phyloP scores from a whole-genome alignment of 2,888 invertebrate genomes.

The Cabera pusaria region DNA sequence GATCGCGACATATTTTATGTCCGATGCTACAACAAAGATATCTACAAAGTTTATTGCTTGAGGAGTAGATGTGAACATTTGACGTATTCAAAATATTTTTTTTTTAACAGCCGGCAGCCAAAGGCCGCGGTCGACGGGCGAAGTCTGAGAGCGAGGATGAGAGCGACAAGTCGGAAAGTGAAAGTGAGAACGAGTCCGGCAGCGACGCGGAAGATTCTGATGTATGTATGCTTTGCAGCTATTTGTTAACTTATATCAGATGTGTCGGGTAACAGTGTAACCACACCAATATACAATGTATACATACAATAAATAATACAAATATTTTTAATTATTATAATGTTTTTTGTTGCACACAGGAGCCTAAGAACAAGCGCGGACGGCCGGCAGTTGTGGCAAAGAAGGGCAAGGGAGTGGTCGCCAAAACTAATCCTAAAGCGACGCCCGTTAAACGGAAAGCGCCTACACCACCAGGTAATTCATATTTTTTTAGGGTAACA shows the following conservation, averaged over 20 bases:
- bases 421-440: slow-evolving; percentile 66
- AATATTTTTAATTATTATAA: not conserved
- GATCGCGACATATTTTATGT: too few relatives aligned
- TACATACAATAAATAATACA: too few relatives aligned
- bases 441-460: slow-evolving; percentile 78
- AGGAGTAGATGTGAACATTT: too few relatives aligned
- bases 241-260: too few relatives aligned
- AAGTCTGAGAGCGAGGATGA: slow-evolving; percentile 78
- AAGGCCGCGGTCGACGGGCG: slow-evolving; percentile 65
- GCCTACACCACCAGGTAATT: slow-evolving; percentile 74
- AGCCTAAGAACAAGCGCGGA: slow-evolving; percentile 76
- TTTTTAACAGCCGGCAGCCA: slow-evolving; percentile 20
- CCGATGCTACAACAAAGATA: too few relatives aligned
- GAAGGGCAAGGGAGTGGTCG: slow-evolving; percentile 66
- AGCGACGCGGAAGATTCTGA: slow-evolving; percentile 79
- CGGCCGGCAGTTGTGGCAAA: slow-evolving; percentile 56
- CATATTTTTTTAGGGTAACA: too few relatives aligned
- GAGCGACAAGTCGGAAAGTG: slow-evolving; percentile 77
- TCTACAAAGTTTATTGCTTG: too few relatives aligned
- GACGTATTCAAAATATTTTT: not conserved
- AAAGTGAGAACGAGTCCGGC: slow-evolving; percentile 70
- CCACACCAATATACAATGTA: too few relatives aligned
- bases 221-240: slow-evolving; percentile 44
- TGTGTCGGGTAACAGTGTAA: too few relatives aligned
- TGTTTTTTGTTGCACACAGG: too few relatives aligned